These are phyloP conservation scores for Psittacula derbiana DNA, from an alignment of 2,797 vertebrate species.

Conservation along the genomic window DNA sequence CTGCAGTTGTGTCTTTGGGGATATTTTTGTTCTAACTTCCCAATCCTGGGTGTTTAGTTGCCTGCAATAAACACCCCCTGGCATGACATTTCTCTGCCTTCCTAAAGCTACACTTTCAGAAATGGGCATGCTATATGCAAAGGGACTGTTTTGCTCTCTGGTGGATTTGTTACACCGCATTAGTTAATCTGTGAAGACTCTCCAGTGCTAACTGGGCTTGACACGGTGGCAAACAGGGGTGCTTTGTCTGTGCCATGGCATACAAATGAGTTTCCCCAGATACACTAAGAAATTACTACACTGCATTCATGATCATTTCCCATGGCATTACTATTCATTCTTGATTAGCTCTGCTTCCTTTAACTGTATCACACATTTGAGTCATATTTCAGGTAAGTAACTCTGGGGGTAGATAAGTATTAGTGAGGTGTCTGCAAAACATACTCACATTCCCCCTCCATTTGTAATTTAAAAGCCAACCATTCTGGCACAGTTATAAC, in stretches of 20 bases:
- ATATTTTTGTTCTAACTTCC: background rate
- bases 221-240: background rate
- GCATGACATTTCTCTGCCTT: background rate
- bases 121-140: background rate
- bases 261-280: background rate
- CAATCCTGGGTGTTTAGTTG: background rate
- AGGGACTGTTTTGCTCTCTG: background rate
- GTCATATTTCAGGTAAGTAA: background rate
- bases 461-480: background rate
- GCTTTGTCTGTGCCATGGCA: background rate
- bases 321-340: background rate
- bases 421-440: background rate
- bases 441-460: background rate
- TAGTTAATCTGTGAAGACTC: background rate
- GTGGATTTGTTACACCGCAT: background rate
- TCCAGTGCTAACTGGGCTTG: background rate
- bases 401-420: background rate
- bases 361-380: background rate
- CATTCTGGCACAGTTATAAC: background rate
- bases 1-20: background rate
- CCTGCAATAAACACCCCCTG: background rate
- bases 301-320: background rate
- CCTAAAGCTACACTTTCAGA: background rate
- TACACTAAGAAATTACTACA: background rate
- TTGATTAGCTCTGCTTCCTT: background rate